phyloP scores from a whole-genome alignment of 1,140 invertebrate genomes.

The Acromyrmex echinatior region DNA sequence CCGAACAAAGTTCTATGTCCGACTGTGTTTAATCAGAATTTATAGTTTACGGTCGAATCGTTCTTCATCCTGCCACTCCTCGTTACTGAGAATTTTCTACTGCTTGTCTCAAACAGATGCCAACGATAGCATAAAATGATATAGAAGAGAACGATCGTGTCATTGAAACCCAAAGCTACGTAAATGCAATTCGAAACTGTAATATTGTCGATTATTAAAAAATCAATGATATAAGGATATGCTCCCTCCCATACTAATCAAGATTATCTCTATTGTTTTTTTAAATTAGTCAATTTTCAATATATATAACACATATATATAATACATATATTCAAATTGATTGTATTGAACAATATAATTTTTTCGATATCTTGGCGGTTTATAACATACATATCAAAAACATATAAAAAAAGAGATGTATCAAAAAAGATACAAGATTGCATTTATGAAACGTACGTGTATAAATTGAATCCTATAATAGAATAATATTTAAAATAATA shows the following conservation, averaged over 20 bases:
- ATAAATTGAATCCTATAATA: background rate
- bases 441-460: background rate
- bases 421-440: background rate
- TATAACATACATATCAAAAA: too few relatives aligned
- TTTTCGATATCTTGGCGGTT: too few relatives aligned
- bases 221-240: background rate
- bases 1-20: too few relatives aligned
- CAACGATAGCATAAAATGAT: background rate
- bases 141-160: background rate
- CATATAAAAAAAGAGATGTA: too few relatives aligned
- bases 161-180: background rate
- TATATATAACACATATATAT: too few relatives aligned
- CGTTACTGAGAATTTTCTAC: background rate
- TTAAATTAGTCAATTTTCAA: too few relatives aligned
- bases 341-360: too few relatives aligned
- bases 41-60: slow-evolving; percentile 76
- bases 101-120: background rate
- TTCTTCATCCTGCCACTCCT: slow-evolving; percentile 41
- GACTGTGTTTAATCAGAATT: slow-evolving; percentile 71
- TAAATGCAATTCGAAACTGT: background rate
- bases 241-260: too few relatives aligned
- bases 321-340: too few relatives aligned
- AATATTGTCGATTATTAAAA: background rate
- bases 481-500: too few relatives aligned
- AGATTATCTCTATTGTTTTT: too few relatives aligned